Percentiles rank a stretch among this genome's conserved stretches.
Conservation (phyloP, 2,888 invertebrate genomes). For the Diaphora mendica region DNA sequence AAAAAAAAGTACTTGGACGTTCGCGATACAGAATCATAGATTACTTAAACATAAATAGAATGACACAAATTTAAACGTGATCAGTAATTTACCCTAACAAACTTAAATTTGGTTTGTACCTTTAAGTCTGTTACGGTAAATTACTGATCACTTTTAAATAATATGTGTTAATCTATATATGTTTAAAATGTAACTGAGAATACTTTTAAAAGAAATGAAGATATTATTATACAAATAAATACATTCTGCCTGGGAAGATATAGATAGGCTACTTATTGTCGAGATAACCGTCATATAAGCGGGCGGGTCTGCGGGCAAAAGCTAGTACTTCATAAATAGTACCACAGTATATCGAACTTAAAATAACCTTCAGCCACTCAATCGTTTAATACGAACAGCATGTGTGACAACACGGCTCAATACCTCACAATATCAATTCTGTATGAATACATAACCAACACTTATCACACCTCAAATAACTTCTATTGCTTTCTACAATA, state of each 20-base stretch:
- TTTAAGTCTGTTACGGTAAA: too few relatives aligned
- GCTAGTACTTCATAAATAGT: neutral
- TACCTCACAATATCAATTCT: constrained; percentile 63
- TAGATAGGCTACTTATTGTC: too few relatives aligned
- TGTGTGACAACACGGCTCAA: constrained; percentile 64
- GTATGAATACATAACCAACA: constrained; percentile 47
- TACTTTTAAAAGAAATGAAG: too few relatives aligned
- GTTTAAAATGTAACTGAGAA: too few relatives aligned
- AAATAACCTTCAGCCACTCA: constrained; percentile 41
- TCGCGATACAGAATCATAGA: neutral
- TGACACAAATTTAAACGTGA: too few relatives aligned
- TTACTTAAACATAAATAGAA: neutral
- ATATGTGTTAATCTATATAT: too few relatives aligned
- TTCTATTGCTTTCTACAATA: constrained; percentile 7
- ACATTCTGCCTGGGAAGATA: too few relatives aligned
- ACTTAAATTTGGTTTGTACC: too few relatives aligned
- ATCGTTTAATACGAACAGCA: constrained; percentile 56
- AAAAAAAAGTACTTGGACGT: neutral
- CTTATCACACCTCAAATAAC: constrained; percentile 16
- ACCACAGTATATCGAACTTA: neutral
- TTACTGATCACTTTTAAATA: too few relatives aligned
- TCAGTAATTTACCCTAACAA: too few relatives aligned
- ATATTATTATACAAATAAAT: too few relatives aligned
- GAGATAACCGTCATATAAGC: neutral
- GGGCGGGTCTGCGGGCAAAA: neutral